Percentiles rank a stretch among this genome's conserved stretches.
Evolutionary conservation across 2,113 vertebrate species (phyloP).

Genomic region (Apteryx owenii): DNA sequence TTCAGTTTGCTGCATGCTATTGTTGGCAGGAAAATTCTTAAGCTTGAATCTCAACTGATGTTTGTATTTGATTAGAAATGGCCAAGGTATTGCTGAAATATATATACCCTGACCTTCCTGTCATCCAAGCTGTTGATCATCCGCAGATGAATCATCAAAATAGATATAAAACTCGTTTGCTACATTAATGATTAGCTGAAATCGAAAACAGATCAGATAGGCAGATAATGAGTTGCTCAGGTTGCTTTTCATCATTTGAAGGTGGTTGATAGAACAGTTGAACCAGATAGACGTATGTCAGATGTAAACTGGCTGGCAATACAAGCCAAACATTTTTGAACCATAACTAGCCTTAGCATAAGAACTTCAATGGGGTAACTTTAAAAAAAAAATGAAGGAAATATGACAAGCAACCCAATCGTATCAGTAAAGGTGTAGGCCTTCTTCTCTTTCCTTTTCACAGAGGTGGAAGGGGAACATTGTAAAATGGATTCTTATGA

Average conservation of each 20-base stretch:
- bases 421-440: neutral
- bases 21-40: neutral
- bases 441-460: neutral
- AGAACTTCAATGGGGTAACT: neutral
- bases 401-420: neutral
- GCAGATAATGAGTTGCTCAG: neutral
- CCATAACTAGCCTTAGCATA: neutral
- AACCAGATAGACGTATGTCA: neutral
- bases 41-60: neutral
- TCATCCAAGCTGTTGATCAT: neutral
- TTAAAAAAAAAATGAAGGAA: neutral
- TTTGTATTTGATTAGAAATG: neutral
- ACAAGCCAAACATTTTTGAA: neutral
- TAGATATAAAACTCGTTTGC: neutral
- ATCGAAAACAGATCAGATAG: neutral
- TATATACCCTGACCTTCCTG: neutral
- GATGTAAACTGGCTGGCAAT: neutral
- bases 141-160: neutral
- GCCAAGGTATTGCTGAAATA: neutral
- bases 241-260: neutral
- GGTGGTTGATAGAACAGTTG: neutral
- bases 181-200: neutral
- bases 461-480: neutral
- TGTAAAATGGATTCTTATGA: neutral
- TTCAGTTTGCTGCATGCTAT: neutral